Evolutionary conservation across 2,888 invertebrate species (phyloP).

Genomic region (Sphecodes monilicornis): DNA sequence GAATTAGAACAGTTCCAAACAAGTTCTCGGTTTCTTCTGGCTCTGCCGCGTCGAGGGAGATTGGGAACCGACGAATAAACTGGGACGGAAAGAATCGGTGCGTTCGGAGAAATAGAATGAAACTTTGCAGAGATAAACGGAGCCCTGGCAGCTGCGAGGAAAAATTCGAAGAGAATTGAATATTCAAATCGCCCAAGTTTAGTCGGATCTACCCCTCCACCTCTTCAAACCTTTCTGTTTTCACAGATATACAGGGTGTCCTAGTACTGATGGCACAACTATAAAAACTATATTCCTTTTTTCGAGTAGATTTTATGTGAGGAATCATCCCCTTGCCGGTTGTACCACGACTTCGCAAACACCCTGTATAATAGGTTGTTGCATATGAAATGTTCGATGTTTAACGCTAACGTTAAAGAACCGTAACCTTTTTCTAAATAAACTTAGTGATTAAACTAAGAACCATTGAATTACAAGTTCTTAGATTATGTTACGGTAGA

Average conservation of each 20-base stretch:
- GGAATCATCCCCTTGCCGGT: too few species aligned
- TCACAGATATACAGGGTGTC: not conserved
- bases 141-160: not conserved
- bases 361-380: too few species aligned
- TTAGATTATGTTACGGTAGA: too few species aligned
- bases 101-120: not conserved
- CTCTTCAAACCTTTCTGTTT: not conserved
- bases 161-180: not conserved
- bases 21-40: not conserved
- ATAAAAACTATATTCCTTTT: too few species aligned
- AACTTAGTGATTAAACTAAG: too few species aligned
- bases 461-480: too few species aligned
- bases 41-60: not conserved
- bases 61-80: not conserved
- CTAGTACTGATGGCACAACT: too few species aligned
- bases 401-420: too few species aligned
- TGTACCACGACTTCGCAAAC: too few species aligned
- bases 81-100: slow-evolving; percentile 3
- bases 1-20: slow-evolving; percentile 1
- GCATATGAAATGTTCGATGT: too few species aligned
- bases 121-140: not conserved
- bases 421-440: too few species aligned
- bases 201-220: not conserved
- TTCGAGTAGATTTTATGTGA: too few species aligned
- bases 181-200: not conserved